Percentiles rank a stretch among this genome's conserved stretches.
Evolutionary conservation across 2,888 invertebrate species (phyloP).

Genomic region (Acrobasis consociella): DNA sequence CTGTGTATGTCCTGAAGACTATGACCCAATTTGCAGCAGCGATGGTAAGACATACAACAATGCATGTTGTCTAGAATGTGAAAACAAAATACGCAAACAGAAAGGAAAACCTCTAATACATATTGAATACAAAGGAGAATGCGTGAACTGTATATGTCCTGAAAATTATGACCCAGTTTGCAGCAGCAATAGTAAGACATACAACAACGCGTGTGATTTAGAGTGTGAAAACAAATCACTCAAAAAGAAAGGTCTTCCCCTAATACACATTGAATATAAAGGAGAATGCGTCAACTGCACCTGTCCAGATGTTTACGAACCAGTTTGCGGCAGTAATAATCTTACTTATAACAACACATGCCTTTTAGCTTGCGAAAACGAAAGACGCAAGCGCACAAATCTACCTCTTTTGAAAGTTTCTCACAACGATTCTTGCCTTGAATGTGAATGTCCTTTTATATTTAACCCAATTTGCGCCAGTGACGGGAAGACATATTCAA

Average conservation of each 20-base stretch:
- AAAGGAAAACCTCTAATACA: too few species aligned
- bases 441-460: constrained; percentile 33
- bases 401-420: constrained; percentile 29
- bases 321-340: constrained; percentile 16
- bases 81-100: constrained; percentile 17
- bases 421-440: constrained; percentile 37
- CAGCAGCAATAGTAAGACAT: constrained; percentile 25
- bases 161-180: constrained; percentile 22
- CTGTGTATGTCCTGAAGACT: constrained; percentile 18
- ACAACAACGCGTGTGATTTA: constrained; percentile 22
- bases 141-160: too few species aligned
- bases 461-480: constrained; percentile 47
- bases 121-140: too few species aligned
- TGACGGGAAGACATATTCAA: constrained; percentile 40
- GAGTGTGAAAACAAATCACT: constrained; percentile 23
- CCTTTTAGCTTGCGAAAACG: constrained; percentile 1
- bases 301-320: constrained; percentile 9
- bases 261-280: constrained; percentile 6
- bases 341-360: not conserved
- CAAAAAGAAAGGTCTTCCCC: constrained; percentile 1
- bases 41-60: constrained; percentile 24
- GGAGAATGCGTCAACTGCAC: constrained; percentile 17
- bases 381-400: constrained; percentile 30
- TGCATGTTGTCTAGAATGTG: constrained; percentile 22
- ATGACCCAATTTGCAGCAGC: constrained; percentile 25